Conservation (phyloP, 53 echinoderm and acorn worm genomes). For the Mesocentrotus franciscanus region DNA sequence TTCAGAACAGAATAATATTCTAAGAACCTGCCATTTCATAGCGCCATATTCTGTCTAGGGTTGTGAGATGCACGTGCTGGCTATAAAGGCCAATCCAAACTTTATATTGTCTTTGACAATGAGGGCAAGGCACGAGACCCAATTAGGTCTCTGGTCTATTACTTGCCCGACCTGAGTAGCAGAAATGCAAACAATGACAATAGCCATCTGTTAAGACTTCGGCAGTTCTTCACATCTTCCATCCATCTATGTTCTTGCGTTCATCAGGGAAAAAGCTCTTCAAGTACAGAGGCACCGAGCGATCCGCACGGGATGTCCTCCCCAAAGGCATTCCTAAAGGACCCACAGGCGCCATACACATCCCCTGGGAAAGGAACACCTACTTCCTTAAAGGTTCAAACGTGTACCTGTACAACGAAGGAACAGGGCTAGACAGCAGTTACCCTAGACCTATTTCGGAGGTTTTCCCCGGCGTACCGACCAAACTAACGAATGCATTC, state of each 20-base stretch:
- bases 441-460: conserved; percentile 64
- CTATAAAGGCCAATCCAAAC: no score
- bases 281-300: conserved; percentile 34
- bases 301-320: not conserved
- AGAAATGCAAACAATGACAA: no score
- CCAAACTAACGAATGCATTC: conserved; percentile 68
- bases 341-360: conserved; percentile 65
- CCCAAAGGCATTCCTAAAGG: conserved; percentile 59
- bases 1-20: not conserved
- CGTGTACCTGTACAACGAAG: conserved; percentile 64
- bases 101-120: no score
- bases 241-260: not conserved
- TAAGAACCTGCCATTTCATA: no score
- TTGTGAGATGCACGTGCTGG: no score
- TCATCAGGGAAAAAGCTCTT: conserved; percentile 68
- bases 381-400: conserved; percentile 69
- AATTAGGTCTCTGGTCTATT: no score
- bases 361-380: conserved; percentile 62
- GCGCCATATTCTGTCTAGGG: no score
- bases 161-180: no score
- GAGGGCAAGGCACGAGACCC: no score
- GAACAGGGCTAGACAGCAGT: conserved; percentile 46
- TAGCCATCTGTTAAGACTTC: not conserved
- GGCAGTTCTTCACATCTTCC: not conserved
- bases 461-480: conserved; percentile 63